Base-by-base conservation (phyloP, 1,140 invertebrate genomes). In the Pentalonia nigronervosa region DNA sequence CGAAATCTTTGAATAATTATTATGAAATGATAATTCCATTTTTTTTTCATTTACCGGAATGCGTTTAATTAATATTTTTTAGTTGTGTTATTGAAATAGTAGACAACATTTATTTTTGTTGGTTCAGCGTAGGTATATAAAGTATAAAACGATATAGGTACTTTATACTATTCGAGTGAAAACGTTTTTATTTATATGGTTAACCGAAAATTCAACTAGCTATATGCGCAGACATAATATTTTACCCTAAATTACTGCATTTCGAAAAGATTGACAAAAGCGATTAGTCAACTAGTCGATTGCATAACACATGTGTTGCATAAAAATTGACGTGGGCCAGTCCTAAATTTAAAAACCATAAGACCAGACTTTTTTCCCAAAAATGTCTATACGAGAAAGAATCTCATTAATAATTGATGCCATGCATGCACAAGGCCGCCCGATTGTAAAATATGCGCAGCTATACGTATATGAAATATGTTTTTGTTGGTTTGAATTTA, bases 211-310 rank as follows among this genome's bases (percentile, higher is more conserved):
- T 34, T 36, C 25, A 11, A 8, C 21, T 76, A 76, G 20, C 7
- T 76, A 76, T 76, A 34, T 34, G n/a, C 1, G 4, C 30, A 45
- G 21, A 67, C 45, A 67, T 53, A 25, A 45, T 47, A 20, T 67
- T 90, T 90, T 45, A 45, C 56, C 53, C 89, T 25, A 90, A 90
- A 90, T 90, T 9, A 8, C 89, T 7, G 41, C n/a, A 56, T 89
- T 41, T 53, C 21, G 8, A 90, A 90, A 45, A 90, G 14, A 90
- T 90, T 60, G 89, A 90, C 89, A 90, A 90, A 60, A 90, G 36
- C 53, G 89, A 90, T 90, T 90, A 90, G 89, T 90, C 17, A 90
- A 67, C 56, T 60, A 67, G 89, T 90, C 89, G 41, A 90, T 90
- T 67, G 36, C 17, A 41, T 25, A n/a, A 25, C 89, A 67, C 89